Percentiles rank a stretch among this genome's conserved stretches.
These are phyloP conservation scores for Prinia subflava DNA, from an alignment of 2,113 vertebrate genomes.

Conservation along the genomic window DNA sequence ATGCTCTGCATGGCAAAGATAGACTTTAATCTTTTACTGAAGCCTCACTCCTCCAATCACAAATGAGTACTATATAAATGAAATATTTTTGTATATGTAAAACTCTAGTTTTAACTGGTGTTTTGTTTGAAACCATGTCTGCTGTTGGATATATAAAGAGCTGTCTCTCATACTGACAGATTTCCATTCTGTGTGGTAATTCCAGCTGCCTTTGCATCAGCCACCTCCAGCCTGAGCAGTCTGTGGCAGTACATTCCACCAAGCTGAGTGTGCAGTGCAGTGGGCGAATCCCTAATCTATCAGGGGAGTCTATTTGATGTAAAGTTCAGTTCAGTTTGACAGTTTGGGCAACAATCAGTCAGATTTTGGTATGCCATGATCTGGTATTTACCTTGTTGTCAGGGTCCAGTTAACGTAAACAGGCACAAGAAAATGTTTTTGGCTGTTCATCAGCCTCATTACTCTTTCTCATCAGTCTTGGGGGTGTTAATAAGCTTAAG, in stretches of 20 bases:
- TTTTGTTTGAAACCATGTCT: neutral
- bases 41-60: neutral
- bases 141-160: neutral
- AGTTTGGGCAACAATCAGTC: neutral
- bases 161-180: neutral
- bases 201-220: neutral
- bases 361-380: accelerated
- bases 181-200: neutral
- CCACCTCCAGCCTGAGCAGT: neutral
- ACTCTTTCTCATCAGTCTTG: neutral
- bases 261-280: neutral
- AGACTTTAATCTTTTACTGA: neutral
- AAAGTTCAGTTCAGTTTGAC: neutral
- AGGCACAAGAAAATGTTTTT: neutral
- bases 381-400: neutral
- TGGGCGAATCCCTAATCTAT: neutral
- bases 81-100: conserved; percentile 55
- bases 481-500: neutral
- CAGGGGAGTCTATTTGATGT: neutral
- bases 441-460: neutral
- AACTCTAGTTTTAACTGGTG: neutral
- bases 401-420: neutral
- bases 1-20: neutral
- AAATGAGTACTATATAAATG: neutral
- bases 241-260: neutral